Percentiles rank a stretch among this genome's conserved stretches.
Conservation (phyloP, 1,140 invertebrate species). For the Anadara kagoshimensis region DNA sequence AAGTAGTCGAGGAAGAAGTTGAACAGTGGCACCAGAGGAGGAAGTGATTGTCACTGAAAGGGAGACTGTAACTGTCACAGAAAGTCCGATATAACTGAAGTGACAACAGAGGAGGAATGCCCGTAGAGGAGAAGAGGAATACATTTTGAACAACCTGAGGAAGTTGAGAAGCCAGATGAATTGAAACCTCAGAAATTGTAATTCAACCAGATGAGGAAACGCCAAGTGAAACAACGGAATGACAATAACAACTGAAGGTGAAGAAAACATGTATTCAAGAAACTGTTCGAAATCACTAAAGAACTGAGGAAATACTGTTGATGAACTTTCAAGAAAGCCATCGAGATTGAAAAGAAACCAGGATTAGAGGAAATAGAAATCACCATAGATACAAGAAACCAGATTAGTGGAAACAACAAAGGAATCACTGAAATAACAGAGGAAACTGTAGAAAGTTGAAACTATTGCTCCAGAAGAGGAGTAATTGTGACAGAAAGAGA, state of each 20-base stretch:
- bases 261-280: background rate
- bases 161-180: no score
- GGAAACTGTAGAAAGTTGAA: constrained; percentile 11
- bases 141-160: no score
- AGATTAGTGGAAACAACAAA: background rate
- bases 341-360: constrained; percentile 43
- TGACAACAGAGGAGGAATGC: background rate
- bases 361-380: constrained; percentile 3
- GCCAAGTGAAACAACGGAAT: constrained; percentile 4
- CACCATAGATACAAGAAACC: no score
- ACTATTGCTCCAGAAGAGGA: background rate
- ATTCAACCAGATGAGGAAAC: background rate
- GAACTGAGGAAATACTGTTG: no score
- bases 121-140: no score
- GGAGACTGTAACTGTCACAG: constrained; percentile 14
- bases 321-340: constrained; percentile 27
- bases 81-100: constrained; percentile 24
- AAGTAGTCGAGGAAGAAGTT: constrained; percentile 10
- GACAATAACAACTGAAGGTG: background rate
- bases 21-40: constrained; percentile 12
- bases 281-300: background rate
- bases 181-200: no score
- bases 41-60: constrained; percentile 18
- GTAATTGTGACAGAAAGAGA: constrained; percentile 2
- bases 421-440: background rate